phyloP scores from a whole-genome alignment of 2,113 vertebrate species.

The Melanerpes aurifrons region DNA sequence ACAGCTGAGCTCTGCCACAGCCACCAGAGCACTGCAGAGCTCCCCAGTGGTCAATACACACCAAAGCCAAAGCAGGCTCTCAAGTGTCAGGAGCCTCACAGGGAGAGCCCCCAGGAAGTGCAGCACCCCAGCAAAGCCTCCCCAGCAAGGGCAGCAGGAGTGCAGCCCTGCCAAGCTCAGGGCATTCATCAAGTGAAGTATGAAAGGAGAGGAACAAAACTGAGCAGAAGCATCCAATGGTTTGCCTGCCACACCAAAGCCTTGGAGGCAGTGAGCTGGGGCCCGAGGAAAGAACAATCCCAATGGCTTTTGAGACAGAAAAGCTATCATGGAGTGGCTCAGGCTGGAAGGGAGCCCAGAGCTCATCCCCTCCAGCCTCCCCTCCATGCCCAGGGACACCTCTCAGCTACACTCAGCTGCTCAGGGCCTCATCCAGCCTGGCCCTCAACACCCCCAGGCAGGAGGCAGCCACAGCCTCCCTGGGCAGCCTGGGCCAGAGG shows the following conservation, averaged over 20 bases:
- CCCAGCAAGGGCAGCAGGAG: not conserved
- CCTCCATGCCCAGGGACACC: too few species aligned
- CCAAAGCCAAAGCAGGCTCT: not conserved
- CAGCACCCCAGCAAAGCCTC: not conserved
- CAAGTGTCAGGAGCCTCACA: not conserved
- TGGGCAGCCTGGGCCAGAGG: too few species aligned
- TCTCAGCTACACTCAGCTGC: too few species aligned
- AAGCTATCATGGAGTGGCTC: not conserved
- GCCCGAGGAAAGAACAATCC: not conserved
- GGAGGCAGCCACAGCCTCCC: too few species aligned
- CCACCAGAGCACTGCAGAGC: not conserved
- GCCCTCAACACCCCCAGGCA: too few species aligned
- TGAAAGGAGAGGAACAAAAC: too few species aligned
- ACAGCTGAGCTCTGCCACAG: not conserved
- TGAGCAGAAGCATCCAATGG: not conserved
- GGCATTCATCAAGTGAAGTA: too few species aligned
- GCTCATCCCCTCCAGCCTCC: too few species aligned
- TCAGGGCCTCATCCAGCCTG: too few species aligned
- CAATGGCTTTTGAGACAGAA: not conserved
- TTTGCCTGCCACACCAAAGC: not conserved
- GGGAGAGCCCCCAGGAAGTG: not conserved
- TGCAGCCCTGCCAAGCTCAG: not conserved
- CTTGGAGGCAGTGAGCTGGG: rapidly evolving
- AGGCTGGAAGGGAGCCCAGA: too few species aligned
- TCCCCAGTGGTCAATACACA: not conserved